Evolutionary conservation across 2,797 vertebrate species (phyloP).

Genomic region (Hoplostethus atlanticus): DNA sequence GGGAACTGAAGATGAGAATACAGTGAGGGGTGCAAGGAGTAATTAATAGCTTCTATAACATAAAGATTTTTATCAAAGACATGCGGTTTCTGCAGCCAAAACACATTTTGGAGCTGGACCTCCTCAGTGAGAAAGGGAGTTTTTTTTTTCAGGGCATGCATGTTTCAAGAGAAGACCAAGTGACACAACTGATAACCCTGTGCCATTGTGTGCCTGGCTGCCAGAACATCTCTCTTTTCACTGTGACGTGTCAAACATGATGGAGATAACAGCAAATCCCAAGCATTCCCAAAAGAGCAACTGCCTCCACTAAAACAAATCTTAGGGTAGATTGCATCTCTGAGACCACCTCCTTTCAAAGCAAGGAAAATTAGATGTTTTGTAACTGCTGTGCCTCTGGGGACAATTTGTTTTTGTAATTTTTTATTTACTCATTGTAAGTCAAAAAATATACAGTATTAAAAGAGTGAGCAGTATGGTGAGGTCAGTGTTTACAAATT

Average conservation of each 20-base stretch:
- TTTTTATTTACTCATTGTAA: constrained; percentile 13
- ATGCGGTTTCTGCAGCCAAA: constrained; percentile 38
- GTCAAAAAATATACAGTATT: constrained; percentile 48
- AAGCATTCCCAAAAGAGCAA: constrained; percentile 67
- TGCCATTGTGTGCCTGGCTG: constrained; percentile 59
- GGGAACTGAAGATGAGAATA: background rate
- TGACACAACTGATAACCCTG: constrained; percentile 67
- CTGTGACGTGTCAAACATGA: constrained; percentile 56
- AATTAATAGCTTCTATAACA: too few species aligned
- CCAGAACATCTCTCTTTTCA: constrained; percentile 54
- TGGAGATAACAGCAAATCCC: constrained; percentile 69
- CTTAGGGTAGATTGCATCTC: constrained; percentile 51
- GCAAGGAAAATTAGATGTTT: constrained; percentile 47
- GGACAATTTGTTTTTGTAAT: constrained; percentile 33
- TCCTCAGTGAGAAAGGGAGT: constrained; percentile 29
- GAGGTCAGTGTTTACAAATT: constrained; percentile 11
- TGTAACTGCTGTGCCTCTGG: constrained; percentile 30
- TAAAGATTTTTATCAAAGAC: constrained; percentile 5
- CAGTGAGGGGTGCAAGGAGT: too few species aligned
- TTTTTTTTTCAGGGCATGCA: constrained; percentile 14
- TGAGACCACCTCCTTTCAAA: constrained; percentile 70
- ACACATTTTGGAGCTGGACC: constrained; percentile 23
- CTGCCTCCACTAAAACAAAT: constrained; percentile 67
- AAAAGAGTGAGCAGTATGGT: constrained; percentile 19
- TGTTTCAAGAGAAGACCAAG: constrained; percentile 12